Percentiles rank a stretch among this genome's conserved stretches.
These are phyloP conservation scores for Hyphantria cunea DNA, from an alignment of 1,140 invertebrate species.

Conservation along the genomic window DNA sequence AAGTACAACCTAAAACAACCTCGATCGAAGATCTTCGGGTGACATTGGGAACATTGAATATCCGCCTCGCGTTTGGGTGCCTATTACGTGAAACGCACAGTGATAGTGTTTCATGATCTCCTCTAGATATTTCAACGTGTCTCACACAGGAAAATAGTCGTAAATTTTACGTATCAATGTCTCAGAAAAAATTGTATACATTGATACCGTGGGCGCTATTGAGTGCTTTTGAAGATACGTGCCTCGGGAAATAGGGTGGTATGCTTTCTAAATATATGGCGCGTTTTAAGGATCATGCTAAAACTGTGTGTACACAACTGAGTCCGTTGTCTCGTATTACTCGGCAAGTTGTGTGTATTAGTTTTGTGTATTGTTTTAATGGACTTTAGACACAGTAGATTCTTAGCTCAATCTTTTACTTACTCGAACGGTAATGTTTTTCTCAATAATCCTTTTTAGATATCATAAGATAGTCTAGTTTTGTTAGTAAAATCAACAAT, in stretches of 20 bases:
- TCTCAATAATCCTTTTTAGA: no score
- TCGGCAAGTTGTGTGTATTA: no score
- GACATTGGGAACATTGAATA: slow-evolving; percentile 21
- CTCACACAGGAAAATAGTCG: slow-evolving; percentile 33
- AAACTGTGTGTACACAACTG: slow-evolving; percentile 8
- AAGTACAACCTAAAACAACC: slow-evolving; percentile 11
- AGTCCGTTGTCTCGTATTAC: no score
- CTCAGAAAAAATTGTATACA: slow-evolving; percentile 25
- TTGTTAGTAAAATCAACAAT: no score
- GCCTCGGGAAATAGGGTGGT: slow-evolving; percentile 27
- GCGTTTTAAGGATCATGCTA: slow-evolving; percentile 13
- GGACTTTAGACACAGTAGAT: no score
- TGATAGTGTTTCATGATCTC: slow-evolving; percentile 17
- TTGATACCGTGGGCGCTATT: slow-evolving; percentile 16
- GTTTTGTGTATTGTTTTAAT: no score
- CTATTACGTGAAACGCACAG: slow-evolving; percentile 31
- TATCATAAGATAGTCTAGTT: no score
- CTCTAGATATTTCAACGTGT: slow-evolving; percentile 25
- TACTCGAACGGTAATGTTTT: no score
- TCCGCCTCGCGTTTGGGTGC: slow-evolving; percentile 23
- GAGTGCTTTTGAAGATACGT: slow-evolving; percentile 27
- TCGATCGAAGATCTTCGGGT: slow-evolving; percentile 16
- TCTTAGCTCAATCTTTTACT: no score
- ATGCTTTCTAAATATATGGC: slow-evolving; percentile 22
- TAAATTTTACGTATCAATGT: slow-evolving; percentile 31